Evolutionary conservation across 1,140 invertebrate species (phyloP).

Genomic region (Aphaenogaster rudis): DNA sequence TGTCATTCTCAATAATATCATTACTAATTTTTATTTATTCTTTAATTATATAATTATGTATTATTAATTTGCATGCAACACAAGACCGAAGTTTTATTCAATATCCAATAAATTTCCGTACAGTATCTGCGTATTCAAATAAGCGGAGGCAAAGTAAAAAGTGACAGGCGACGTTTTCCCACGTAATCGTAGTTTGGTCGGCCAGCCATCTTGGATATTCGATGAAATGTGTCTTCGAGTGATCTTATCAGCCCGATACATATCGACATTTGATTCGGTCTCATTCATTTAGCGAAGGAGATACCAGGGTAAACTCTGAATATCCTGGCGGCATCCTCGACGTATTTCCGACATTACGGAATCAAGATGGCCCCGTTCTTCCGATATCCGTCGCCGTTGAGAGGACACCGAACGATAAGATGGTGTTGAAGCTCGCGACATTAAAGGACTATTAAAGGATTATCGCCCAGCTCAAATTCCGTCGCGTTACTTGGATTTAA

Average conservation of each 20-base stretch:
- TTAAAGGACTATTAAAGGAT: conserved; percentile 66
- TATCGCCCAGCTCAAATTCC: conserved; percentile 60
- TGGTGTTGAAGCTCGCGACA: conserved; percentile 59
- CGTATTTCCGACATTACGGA: conserved; percentile 60
- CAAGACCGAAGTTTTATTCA: background rate
- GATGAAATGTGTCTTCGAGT: background rate
- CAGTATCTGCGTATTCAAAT: background rate
- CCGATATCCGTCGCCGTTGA: conserved; percentile 39
- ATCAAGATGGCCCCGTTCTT: conserved; percentile 61
- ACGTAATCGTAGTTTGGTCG: background rate
- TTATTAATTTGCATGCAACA: background rate
- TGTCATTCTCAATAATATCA: background rate
- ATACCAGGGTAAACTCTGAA: conserved; percentile 52
- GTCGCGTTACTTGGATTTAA: conserved; percentile 62
- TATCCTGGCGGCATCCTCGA: conserved; percentile 42
- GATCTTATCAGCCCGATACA: conserved; percentile 46
- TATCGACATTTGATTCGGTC: conserved; percentile 40
- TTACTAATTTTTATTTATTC: background rate
- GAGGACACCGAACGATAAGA: conserved; percentile 58
- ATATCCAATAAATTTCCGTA: background rate
- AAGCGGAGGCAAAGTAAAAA: background rate
- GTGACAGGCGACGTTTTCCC: background rate
- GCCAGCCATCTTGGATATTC: conserved; percentile 27
- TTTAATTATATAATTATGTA: conserved; percentile 16
- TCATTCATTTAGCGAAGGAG: conserved; percentile 54